phyloP scores from a whole-genome alignment of 2,113 vertebrate genomes.

The Hirundichthys speculiger region DNA sequence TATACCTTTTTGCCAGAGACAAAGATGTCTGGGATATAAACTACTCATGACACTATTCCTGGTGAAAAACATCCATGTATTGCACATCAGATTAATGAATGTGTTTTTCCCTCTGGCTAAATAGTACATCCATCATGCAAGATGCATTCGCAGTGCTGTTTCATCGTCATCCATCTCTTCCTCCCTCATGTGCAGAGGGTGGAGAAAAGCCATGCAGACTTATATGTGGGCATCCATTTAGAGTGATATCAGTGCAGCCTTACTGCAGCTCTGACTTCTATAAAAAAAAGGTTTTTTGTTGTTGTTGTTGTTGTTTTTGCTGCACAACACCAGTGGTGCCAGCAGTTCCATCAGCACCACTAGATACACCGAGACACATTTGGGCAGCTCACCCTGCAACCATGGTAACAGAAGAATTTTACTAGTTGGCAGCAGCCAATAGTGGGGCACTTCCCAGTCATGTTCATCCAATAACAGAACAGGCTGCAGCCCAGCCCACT shows the following conservation, averaged over 20 bases:
- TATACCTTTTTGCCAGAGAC: background rate
- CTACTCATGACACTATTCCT: conserved; percentile 2
- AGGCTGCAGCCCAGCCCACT: conserved; percentile 80
- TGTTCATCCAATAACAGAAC: conserved; percentile 76
- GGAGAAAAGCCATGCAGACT: conserved; percentile 57
- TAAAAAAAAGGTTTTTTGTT: conserved; percentile 52
- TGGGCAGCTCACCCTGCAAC: conserved; percentile 86
- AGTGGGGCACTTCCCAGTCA: conserved; percentile 77
- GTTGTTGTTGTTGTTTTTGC: conserved; percentile 46
- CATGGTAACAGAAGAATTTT: conserved; percentile 87
- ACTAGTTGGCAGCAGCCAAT: conserved; percentile 83
- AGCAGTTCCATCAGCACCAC: conserved; percentile 74
- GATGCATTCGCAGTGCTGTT: conserved; percentile 48
- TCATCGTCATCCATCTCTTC: conserved; percentile 55
- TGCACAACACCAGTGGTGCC: conserved; percentile 61
- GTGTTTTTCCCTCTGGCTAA: conserved; percentile 26
- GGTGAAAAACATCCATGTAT: conserved; percentile 24
- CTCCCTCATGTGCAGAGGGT: conserved; percentile 44
- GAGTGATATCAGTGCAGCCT: conserved; percentile 66
- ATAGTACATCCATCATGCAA: conserved; percentile 51
- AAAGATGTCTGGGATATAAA: background rate
- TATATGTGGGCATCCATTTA: conserved; percentile 59
- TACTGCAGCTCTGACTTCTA: conserved; percentile 67
- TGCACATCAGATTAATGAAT: conserved; percentile 40
- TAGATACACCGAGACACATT: conserved; percentile 75